Base-by-base conservation (phyloP, 2,888 invertebrate species). In the Tachina fera region DNA sequence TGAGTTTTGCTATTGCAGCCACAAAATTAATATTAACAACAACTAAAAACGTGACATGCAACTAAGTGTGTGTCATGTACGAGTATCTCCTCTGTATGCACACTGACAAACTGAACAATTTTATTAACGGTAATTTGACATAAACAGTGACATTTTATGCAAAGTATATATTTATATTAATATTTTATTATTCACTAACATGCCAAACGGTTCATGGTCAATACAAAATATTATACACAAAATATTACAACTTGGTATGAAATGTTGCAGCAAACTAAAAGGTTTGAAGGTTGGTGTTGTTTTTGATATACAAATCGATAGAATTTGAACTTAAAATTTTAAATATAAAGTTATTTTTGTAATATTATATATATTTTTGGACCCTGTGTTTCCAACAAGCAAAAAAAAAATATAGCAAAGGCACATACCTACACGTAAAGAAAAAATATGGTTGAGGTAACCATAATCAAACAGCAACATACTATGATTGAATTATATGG, bases 111-210 rank as follows among this genome's bases (percentile, higher is more conserved):
- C 72, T 71, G 79, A 68, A 86, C 72, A 83, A 72, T 86, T 79
- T 86, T 76, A 86, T 86, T 86, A 83, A 86, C 86, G 58, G 76
- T 80, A 72, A 86, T 76, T 86, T 79, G 83, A 83, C 86, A 83
- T 65, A 72, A 81, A 76, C 72, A 86, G 76, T 83, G 79, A 86
- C 71, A 78, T 78, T 83, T 65, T 53, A 70, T 65, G 56, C 65
- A 77, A 16, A 65, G 16, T 47, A 58, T 47, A 16, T 61, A 5
- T 61, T 51, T 2, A 1, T 53, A 22, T 22, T 16, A 4, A 4
- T 31, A 31, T 53, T 45, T 53, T 39, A 41, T 77, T 47, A 49
- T 76, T 56, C 22, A 19, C 16, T 49, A 31, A 45, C 74, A 74
- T 16, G 60, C 51, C 51, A 68, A 31, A 60, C 22, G 4, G 19